Evolutionary conservation across 1,140 invertebrate genomes (phyloP), one percentile per base, ranked within the genome.

Genomic region (Apis laboriosa): DNA sequence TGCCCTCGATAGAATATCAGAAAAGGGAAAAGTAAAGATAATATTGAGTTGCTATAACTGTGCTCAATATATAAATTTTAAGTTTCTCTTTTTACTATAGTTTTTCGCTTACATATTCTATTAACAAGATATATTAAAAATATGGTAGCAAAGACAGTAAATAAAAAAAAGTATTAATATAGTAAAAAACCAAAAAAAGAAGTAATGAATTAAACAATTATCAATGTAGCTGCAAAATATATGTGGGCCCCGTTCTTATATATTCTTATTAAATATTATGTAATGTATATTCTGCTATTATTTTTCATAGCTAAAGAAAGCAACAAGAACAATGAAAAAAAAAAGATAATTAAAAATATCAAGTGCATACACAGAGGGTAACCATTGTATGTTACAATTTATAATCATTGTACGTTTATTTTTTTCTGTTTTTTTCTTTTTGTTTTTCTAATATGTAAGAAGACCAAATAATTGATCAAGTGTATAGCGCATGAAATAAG

Each of bases 201-300:
- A 21, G 49, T 82, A 88, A 90, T 72, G 85, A 83, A 91, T 86
- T 86, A 88, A 90, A 86, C 83, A 89, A 74, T 86, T 90, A 91
- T 91, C 84, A 79, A 92, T 90, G 91, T 92, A 93, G 92, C 81
- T 91, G 80, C 91, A 89, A 90, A 24, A 88, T 84, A 83, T 86
- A 90, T 85, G 88, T 91, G 91, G 92, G 90, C 91, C 92, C 91
- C 92, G 75, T 86, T 68, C 89, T 91, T 91, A 91, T 93, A 93
- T 93, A 92, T 93, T 92, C 89, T 92, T 92, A 93, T 90, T 92
- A 93, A 92, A 93, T 94, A 93, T 92, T 90, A 92, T 89, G 91
- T 93, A 93, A 94, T 87, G 85, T 92, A 91, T 93, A 93, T 92
- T 92, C 88, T 88, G 90, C 90, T 91, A 92, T 93, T 93, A 90